Evolutionary conservation across 2,113 vertebrate species (phyloP).

Genomic region (Columbina picui): DNA sequence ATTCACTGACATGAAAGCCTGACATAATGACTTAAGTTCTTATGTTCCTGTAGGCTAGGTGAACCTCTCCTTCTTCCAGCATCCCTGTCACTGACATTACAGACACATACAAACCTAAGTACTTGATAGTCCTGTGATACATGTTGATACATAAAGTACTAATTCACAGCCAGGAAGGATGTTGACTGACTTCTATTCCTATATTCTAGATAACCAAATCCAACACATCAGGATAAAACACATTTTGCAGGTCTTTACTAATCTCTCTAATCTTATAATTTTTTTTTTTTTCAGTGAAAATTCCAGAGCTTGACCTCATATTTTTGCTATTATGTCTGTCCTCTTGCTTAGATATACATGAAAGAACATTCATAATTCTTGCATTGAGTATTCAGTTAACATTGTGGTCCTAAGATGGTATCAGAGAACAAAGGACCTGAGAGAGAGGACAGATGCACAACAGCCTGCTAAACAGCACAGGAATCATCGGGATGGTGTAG

Average conservation of each 20-base stretch:
- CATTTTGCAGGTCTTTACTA: not conserved
- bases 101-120: not conserved
- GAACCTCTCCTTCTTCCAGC: not conserved
- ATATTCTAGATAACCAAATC: not conserved
- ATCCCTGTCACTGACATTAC: not conserved
- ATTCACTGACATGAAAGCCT: not conserved
- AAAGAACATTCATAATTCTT: not conserved
- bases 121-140: not conserved
- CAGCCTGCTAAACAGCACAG: not conserved
- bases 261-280: not conserved
- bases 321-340: not conserved
- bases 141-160: not conserved
- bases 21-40: not conserved
- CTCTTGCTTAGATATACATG: not conserved
- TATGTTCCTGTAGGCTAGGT: not conserved
- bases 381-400: not conserved
- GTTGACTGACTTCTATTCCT: not conserved
- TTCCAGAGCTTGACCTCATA: not conserved
- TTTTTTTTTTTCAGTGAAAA: not conserved
- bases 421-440: not conserved
- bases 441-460: not conserved
- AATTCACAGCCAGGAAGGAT: not conserved
- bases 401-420: too few relatives aligned
- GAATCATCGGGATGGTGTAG: fast-evolving
- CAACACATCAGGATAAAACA: not conserved